These are phyloP conservation scores for Hanleya hanleyi DNA, from an alignment of 2,888 invertebrate genomes.

Conservation along the genomic window DNA sequence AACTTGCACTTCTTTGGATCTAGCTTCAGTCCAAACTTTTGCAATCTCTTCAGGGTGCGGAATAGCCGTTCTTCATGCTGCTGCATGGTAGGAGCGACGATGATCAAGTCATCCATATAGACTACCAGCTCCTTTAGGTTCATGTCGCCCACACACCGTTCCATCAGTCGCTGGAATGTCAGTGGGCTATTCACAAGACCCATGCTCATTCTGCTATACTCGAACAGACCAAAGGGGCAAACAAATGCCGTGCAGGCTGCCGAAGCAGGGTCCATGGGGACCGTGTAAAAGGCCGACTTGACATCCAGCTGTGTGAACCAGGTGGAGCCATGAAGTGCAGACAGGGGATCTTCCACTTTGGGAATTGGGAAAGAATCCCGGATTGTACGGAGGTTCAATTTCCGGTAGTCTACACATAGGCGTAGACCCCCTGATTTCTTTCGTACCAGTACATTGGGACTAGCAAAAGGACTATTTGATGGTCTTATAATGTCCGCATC, in stretches of 20 bases:
- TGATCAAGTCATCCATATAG: neutral
- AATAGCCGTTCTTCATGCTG: neutral
- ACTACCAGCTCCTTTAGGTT: conserved; percentile 1
- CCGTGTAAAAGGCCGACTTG: neutral
- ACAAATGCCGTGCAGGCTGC: neutral
- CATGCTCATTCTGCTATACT: neutral
- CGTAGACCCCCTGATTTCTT: neutral
- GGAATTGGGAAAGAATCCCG: neutral
- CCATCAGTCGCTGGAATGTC: neutral
- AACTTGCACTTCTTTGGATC: neutral
- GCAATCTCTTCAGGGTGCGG: neutral
- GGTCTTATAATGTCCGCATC: neutral
- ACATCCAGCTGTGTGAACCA: neutral
- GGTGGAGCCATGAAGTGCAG: neutral
- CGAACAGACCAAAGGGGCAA: neutral
- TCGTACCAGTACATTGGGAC: neutral
- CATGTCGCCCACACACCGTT: neutral
- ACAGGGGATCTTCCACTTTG: neutral
- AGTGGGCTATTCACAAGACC: neutral
- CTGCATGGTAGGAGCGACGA: neutral
- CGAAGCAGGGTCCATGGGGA: neutral
- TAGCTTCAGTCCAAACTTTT: neutral
- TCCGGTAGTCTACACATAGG: neutral
- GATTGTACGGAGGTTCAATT: neutral
- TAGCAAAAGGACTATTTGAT: neutral